These are phyloP conservation scores for Pollicipes pollicipes DNA, from an alignment of 1,140 invertebrate species.

Conservation along the genomic window DNA sequence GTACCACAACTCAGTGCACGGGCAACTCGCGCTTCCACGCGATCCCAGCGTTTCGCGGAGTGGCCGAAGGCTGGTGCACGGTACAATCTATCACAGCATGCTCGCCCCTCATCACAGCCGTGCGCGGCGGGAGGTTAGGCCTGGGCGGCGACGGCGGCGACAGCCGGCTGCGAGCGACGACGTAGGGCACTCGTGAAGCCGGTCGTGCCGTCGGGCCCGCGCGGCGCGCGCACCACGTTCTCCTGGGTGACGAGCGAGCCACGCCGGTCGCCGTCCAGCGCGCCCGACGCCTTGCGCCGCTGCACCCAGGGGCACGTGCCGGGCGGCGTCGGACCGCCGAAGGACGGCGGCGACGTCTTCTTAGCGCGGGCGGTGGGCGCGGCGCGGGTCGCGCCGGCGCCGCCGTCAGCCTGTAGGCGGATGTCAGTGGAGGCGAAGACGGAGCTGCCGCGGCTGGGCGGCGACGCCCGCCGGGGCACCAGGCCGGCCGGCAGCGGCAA, in stretches of 20 bases:
- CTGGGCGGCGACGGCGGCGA: background rate
- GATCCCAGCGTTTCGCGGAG: too few species aligned
- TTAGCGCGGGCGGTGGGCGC: conserved; percentile 15
- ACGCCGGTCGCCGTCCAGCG: background rate
- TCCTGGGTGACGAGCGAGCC: conserved; percentile 23
- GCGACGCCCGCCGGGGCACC: too few species aligned
- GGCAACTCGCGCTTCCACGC: too few species aligned
- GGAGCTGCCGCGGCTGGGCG: background rate
- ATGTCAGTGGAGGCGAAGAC: background rate
- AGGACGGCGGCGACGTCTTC: background rate
- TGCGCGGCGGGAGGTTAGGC: background rate
- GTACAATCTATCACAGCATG: background rate
- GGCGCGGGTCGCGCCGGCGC: background rate
- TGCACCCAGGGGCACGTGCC: conserved; percentile 22
- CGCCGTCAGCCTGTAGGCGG: background rate
- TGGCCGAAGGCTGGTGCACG: too few species aligned
- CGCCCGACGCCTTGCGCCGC: background rate
- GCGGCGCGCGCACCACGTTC: conserved; percentile 54
- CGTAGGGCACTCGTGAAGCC: conserved; percentile 36
- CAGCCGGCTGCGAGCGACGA: background rate
- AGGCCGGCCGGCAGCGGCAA: background rate
- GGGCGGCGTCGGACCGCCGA: conserved; percentile 14
- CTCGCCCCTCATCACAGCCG: conserved; percentile 1
- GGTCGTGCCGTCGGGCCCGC: conserved; percentile 61
- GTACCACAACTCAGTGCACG: too few species aligned